Evolutionary conservation across 2,113 vertebrate species (phyloP).

Genomic region (Psittacara wagleri): DNA sequence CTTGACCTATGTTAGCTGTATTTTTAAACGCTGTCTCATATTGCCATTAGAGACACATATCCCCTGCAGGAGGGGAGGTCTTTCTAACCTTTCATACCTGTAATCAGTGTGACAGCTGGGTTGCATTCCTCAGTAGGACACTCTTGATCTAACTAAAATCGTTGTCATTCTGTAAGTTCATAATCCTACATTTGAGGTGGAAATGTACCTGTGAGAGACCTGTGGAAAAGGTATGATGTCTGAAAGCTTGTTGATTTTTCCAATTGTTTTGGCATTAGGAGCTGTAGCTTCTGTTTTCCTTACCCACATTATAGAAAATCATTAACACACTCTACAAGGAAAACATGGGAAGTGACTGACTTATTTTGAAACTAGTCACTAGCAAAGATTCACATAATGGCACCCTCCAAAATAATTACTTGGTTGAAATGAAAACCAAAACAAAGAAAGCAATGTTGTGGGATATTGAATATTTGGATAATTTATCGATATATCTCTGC

Average conservation of each 20-base stretch:
- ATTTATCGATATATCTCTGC: not conserved
- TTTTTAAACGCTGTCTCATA: not conserved
- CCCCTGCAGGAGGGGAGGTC: not conserved
- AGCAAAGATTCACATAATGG: not conserved
- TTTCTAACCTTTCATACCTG: not conserved
- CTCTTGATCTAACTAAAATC: not conserved
- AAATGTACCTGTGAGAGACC: not conserved
- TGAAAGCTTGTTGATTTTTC: not conserved
- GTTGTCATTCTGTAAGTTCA: not conserved
- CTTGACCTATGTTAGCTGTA: not conserved
- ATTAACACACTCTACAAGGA: not conserved
- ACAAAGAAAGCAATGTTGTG: not conserved
- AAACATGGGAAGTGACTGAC: not conserved
- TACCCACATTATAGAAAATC: not conserved
- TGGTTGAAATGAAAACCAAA: not conserved
- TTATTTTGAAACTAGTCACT: not conserved
- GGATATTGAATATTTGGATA: slow-evolving; percentile 8
- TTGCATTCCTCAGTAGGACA: not conserved
- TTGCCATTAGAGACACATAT: not conserved
- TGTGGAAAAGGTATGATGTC: not conserved
- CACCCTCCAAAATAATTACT: not conserved
- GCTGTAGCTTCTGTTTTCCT: not conserved
- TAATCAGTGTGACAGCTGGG: not conserved
- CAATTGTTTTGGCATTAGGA: not conserved
- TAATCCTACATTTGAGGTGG: not conserved